Evolutionary conservation across 2,888 invertebrate genomes (phyloP), one percentile per base, ranked within the genome.

Genomic region (Caenorhabditis wallacei): DNA sequence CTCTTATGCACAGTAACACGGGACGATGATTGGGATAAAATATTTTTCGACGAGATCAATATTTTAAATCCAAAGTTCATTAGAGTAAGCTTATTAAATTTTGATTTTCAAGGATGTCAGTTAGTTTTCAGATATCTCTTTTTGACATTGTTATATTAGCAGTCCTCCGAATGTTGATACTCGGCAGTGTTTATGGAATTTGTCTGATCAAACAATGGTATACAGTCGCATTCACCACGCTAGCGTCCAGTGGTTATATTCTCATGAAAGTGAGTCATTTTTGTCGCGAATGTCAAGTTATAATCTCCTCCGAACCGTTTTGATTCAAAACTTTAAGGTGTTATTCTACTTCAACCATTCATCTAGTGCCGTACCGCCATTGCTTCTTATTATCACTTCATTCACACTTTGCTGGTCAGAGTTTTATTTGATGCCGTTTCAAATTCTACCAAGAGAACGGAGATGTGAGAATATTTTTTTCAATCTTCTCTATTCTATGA

Each of bases 401-500:
- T 89, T 90, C 37, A 83, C 84, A 24, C 82, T 89, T 16, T 87
- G 87, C 26, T 90, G 90, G 90, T 86, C 87, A 18, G 89, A 90
- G 75, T 85, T 90, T 48, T 90, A 88, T 84, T 75, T 90, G 37
- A 85, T 90, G 87, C 90, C 90, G 2, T 90, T 90, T 78, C 86
- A 90, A 71, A 89, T 90, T 37, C 75, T 90, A 22, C 84, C 87
- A 10, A 81, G 85, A 24, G 90, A 90, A 71, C 78, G 89, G n/a
- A 68, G 83, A 76, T 61, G 82, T 82, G 66, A 56, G 64, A 56
- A 37, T 22, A 63, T 35, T 18, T 56, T 43, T 43, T 48, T 1
- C 11, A 18, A 30, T 2, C 8, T 20, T 46, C n/a, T 53, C 30
- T 26, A 20, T 11, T 18, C 2, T 46, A 1, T 3, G 56, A 22